Evolutionary conservation across 2,888 invertebrate genomes (phyloP).

Genomic region (Zootermopsis nevadensis): DNA sequence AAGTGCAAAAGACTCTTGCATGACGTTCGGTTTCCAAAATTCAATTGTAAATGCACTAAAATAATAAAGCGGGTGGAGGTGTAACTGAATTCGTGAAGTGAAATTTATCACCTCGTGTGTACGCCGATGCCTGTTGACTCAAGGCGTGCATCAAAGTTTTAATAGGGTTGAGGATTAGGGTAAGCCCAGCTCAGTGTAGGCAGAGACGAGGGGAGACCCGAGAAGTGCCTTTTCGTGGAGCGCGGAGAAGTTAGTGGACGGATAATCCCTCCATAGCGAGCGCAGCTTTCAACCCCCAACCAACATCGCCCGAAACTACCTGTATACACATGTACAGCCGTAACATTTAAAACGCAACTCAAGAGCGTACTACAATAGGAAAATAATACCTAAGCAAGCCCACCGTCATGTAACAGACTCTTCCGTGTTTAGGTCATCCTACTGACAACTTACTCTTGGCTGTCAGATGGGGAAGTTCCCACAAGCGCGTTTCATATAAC

Average conservation of each 20-base stretch:
- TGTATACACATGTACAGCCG: neutral
- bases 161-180: slow-evolving; percentile 51
- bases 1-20: too few species aligned
- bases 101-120: neutral
- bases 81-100: neutral
- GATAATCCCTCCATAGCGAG: slow-evolving; percentile 28
- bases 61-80: too few species aligned
- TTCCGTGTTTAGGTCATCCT: too few species aligned
- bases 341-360: too few species aligned
- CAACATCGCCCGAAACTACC: neutral
- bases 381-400: too few species aligned
- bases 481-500: too few species aligned
- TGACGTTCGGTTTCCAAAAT: too few species aligned
- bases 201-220: neutral
- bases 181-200: slow-evolving; percentile 35
- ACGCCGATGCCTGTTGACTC: slow-evolving; percentile 31
- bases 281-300: neutral
- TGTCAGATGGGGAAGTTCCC: too few species aligned
- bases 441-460: too few species aligned
- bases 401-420: too few species aligned
- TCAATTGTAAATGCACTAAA: too few species aligned
- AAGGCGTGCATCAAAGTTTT: slow-evolving; percentile 47
- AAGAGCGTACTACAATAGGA: too few species aligned
- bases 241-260: slow-evolving; percentile 39
- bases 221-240: neutral